Evolutionary conservation across 2,113 vertebrate species (phyloP), one percentile per base, ranked within the genome.

Genomic region (Albula goreensis): DNA sequence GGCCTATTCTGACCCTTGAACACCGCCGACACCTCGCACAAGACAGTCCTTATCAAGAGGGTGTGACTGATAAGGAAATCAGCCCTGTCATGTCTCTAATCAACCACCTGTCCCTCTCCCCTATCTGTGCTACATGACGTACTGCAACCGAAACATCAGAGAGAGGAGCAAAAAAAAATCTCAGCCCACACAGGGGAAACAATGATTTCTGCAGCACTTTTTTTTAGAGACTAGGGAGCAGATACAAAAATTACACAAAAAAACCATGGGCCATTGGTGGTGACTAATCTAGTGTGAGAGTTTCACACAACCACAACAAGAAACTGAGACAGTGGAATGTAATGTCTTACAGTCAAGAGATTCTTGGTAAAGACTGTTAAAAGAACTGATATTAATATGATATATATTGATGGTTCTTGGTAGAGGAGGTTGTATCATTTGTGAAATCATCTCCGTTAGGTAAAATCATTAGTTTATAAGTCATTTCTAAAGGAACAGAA

Each of bases 211-310:
- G 22, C 12, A 49, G 41, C 19, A 31, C 78, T 78, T 52, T 22
- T 52, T 22, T 1, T 4, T 19, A 49, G 50, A 80, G 31, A 49
- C 15, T 25, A 22, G 53, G 60, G 51, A 31, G 15, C 8, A 60
- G 53, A 66, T 19, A 85, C 52, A 60, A 57, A 51, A 82, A 60
- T 22, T 12, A 63, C 81, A 41, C 56, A 86, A 53, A 60, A 87
- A 90, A 88, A 85, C 89, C 89, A 86, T 60, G 81, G 90, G 86
- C 88, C 89, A 88, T 41, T 49, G 50, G 78, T 63, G 77, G 53
- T 48, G 22, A 22, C 85, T 86, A 31, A 12, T 63, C 78, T 50
- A 49, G 8, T 53, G 50, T 81, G 79, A 49, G 41, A 86, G 50
- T 51, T 41, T 31, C 56, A 25, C 41, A 53, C 70, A 57, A 50